Evolutionary conservation across 2,888 invertebrate genomes (phyloP).

Genomic region (Hirtodrosophila cameraria): DNA sequence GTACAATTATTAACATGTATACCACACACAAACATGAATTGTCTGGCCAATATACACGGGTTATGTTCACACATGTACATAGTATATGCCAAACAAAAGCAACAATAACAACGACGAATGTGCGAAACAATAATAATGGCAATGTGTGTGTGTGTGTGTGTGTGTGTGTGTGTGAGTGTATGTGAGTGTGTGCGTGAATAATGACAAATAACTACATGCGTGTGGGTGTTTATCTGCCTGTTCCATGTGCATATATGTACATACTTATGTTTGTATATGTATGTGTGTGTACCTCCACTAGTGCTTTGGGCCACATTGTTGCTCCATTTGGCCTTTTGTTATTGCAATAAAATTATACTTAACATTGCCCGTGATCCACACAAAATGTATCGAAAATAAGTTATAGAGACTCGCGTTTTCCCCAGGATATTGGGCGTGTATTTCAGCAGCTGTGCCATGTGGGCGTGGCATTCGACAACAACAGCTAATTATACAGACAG

Average conservation of each 20-base stretch:
- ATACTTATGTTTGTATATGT: no score
- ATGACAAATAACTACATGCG: conserved; percentile 41
- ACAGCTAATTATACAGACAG: conserved; percentile 60
- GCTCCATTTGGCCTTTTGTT: conserved; percentile 69
- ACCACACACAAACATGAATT: conserved; percentile 27
- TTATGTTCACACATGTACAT: conserved; percentile 39
- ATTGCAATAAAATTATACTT: conserved; percentile 79
- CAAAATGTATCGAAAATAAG: conserved; percentile 43
- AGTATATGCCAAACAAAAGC: conserved; percentile 33
- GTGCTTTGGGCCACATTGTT: conserved; percentile 66
- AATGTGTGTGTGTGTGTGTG: neutral
- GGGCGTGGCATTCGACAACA: conserved; percentile 41
- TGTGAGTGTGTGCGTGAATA: conserved; percentile 25
- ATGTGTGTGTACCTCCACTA: conserved; percentile 9
- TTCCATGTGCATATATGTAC: no score
- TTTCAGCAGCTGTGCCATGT: conserved; percentile 22
- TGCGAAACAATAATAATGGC: conserved; percentile 58
- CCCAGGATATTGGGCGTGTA: conserved; percentile 1
- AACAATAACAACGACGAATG: conserved; percentile 59
- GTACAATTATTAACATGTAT: conserved; percentile 59
- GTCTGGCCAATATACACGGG: conserved; percentile 35
- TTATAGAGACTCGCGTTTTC: conserved; percentile 16
- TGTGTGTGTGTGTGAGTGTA: conserved; percentile 4
- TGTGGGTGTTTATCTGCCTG: conserved; percentile 17
- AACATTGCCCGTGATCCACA: conserved; percentile 56